These are phyloP conservation scores for Trichacis sp. DNA, from an alignment of 2,888 invertebrate species.

Conservation along the genomic window DNA sequence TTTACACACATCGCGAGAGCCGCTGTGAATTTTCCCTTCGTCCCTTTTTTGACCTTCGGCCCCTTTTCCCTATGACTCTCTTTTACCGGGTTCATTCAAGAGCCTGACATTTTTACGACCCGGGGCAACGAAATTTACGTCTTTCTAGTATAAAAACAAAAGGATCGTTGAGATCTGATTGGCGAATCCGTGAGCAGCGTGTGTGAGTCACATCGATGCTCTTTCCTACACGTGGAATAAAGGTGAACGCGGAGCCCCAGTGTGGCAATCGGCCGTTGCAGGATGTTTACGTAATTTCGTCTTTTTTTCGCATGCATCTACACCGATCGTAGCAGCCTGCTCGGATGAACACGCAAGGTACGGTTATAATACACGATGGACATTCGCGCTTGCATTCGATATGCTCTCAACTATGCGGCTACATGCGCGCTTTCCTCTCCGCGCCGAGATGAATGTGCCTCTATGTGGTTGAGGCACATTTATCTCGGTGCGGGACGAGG, in stretches of 20 bases:
- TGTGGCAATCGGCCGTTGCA: slow-evolving; percentile 62
- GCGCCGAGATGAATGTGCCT: slow-evolving; percentile 39
- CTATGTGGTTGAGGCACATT: slow-evolving; percentile 39
- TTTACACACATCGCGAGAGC: too few relatives aligned
- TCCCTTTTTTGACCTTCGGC: too few relatives aligned
- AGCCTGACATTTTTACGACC: too few relatives aligned
- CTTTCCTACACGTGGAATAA: slow-evolving; percentile 10
- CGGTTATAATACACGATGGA: slow-evolving; percentile 41
- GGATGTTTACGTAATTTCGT: slow-evolving; percentile 66
- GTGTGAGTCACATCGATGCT: too few relatives aligned
- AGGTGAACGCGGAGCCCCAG: slow-evolving; percentile 25
- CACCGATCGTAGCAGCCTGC: slow-evolving; percentile 40
- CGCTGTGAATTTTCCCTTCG: too few relatives aligned
- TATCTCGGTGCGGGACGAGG: slow-evolving; percentile 25
- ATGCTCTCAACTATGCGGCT: slow-evolving; percentile 34
- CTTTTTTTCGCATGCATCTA: slow-evolving; percentile 52
- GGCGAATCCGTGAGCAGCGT: too few relatives aligned
- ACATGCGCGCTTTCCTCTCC: slow-evolving; percentile 27
- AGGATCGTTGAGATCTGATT: too few relatives aligned
- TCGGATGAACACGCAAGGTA: slow-evolving; percentile 39
- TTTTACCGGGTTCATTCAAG: too few relatives aligned
- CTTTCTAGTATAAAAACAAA: too few relatives aligned
- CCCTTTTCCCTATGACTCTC: too few relatives aligned
- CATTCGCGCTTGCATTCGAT: slow-evolving; percentile 40
- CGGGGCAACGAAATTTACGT: too few relatives aligned